These are phyloP conservation scores for Brachylomia viminalis DNA, from an alignment of 2,888 invertebrate species.

Conservation along the genomic window DNA sequence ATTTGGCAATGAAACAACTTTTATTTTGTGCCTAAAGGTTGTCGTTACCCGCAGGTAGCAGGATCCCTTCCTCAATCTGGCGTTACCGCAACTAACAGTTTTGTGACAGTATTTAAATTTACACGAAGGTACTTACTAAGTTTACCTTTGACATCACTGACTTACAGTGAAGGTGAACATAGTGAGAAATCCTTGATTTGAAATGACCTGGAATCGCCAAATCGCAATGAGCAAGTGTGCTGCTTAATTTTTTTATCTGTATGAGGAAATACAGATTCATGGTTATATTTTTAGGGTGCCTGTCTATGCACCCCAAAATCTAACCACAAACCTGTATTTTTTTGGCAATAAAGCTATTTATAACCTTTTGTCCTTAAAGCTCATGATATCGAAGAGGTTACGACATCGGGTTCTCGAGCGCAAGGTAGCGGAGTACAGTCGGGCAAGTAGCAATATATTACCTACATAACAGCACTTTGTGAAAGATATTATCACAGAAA, in stretches of 20 bases:
- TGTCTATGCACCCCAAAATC: not conserved
- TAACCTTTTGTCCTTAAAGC: slow-evolving; percentile 10
- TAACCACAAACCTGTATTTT: not conserved
- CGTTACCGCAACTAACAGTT: not conserved
- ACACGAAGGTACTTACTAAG: no score
- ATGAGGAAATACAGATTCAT: no score
- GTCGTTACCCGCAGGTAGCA: no score
- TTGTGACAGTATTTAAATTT: no score
- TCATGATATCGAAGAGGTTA: not conserved
- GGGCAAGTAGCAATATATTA: not conserved
- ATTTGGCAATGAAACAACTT: not conserved
- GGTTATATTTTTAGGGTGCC: not conserved
- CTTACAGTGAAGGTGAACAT: no score
- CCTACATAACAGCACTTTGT: not conserved
- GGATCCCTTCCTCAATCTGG: not conserved
- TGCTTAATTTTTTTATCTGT: no score
- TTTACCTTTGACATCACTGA: no score
- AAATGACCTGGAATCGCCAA: not conserved
- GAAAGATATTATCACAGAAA: not conserved
- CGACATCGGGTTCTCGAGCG: not conserved
- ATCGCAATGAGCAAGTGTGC: not conserved
- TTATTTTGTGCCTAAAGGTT: slow-evolving; percentile 4
- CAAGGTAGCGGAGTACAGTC: no score
- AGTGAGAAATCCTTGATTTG: not conserved
- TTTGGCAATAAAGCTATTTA: not conserved